Conservation (phyloP, 2,113 vertebrate species). For the Megaptera novaeangliae region DNA sequence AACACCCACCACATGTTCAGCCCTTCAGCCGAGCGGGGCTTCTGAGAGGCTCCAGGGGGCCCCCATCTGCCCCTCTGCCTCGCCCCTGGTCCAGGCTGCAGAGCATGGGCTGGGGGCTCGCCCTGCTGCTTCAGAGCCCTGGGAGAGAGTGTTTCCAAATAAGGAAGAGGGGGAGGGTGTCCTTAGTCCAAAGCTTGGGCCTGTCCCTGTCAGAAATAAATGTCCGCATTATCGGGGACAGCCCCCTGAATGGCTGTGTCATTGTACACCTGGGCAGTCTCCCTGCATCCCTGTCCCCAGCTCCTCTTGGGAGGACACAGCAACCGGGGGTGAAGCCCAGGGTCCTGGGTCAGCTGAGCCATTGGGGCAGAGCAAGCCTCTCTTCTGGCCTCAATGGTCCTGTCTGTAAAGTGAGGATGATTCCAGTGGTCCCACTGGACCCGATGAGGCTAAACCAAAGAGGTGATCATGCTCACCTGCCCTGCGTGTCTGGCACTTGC, state of each 20-base stretch:
- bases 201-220: slow-evolving; percentile 34
- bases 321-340: no score
- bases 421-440: background rate
- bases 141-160: background rate
- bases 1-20: slow-evolving; percentile 69
- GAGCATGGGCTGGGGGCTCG: background rate
- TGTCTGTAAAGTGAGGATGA: background rate
- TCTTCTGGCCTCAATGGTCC: background rate
- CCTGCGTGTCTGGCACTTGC: background rate
- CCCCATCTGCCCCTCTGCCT: background rate
- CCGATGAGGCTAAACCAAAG: background rate
- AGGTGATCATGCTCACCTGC: no score
- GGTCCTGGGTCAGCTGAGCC: background rate
- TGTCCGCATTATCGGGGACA: background rate
- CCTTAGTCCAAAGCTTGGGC: background rate
- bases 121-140: background rate
- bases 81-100: background rate
- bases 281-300: background rate
- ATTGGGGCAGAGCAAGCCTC: background rate
- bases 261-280: background rate
- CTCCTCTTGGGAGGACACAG: background rate
- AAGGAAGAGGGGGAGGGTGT: background rate
- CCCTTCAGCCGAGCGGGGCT: fast-evolving
- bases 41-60: background rate
- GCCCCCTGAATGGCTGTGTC: background rate